These are phyloP conservation scores for Boulengeromyrus knoepffleri DNA, from an alignment of 2,113 vertebrate species.

Conservation along the genomic window DNA sequence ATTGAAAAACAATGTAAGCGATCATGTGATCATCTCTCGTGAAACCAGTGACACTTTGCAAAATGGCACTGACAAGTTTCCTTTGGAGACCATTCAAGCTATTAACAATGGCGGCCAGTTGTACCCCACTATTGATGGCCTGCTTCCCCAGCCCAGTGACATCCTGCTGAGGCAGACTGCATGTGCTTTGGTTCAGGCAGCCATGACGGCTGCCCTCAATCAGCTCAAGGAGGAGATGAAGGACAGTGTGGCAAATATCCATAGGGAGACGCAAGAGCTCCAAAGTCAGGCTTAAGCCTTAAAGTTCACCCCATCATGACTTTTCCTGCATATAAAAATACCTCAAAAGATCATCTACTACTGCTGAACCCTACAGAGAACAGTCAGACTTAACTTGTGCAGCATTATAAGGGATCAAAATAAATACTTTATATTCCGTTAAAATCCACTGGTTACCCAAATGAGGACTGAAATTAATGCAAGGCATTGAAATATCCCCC, in stretches of 20 bases:
- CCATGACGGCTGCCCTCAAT: conserved; percentile 25
- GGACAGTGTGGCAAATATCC: neutral
- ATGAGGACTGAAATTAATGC: neutral
- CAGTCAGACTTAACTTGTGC: neutral
- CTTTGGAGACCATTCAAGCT: neutral
- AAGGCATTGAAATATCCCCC: neutral
- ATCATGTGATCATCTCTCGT: neutral
- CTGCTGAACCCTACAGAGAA: neutral
- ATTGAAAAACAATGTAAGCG: neutral
- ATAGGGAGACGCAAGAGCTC: neutral
- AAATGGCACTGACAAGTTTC: neutral
- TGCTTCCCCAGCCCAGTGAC: conserved; percentile 3
- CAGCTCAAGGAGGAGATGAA: conserved; percentile 24
- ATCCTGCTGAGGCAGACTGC: conserved; percentile 24
- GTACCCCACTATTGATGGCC: neutral
- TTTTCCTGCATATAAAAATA: neutral
- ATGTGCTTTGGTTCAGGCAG: conserved; percentile 25
- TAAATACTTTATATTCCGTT: neutral
- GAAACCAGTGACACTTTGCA: neutral
- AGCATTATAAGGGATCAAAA: neutral
- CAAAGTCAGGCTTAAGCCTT: neutral
- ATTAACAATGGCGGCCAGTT: neutral
- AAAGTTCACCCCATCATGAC: neutral
- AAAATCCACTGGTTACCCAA: neutral
- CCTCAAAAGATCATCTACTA: neutral